Evolutionary conservation across 2,888 invertebrate species (phyloP).

Genomic region (Pammene aurita): DNA sequence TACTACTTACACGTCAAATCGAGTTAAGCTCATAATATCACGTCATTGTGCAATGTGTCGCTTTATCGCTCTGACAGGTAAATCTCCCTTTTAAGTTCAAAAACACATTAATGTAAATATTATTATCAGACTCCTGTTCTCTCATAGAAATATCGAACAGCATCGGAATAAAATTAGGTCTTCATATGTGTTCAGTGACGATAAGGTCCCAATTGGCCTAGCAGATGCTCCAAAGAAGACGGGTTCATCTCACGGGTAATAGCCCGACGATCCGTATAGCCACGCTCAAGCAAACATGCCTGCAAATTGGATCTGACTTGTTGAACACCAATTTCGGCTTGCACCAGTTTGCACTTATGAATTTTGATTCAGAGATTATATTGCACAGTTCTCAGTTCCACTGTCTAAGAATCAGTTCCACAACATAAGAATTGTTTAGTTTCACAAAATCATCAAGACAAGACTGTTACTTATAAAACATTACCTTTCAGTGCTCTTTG

Average conservation of each 20-base stretch:
- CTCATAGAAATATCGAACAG: background rate
- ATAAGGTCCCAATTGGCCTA: background rate
- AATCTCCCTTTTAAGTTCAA: too few species aligned
- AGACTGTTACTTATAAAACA: too few species aligned
- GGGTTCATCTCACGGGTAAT: background rate
- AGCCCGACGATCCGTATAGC: background rate
- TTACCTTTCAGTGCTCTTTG: background rate
- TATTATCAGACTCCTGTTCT: background rate
- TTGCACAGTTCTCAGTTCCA: background rate
- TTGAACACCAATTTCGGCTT: background rate
- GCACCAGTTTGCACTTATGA: background rate
- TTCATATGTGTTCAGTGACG: background rate
- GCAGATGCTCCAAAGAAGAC: background rate
- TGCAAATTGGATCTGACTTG: background rate
- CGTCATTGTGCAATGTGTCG: too few species aligned
- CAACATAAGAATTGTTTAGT: too few species aligned
- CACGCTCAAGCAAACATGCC: background rate
- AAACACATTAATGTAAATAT: too few species aligned
- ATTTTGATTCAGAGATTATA: background rate
- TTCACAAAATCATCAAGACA: background rate
- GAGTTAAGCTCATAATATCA: too few species aligned
- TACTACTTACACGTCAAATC: too few species aligned
- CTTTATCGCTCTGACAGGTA: too few species aligned
- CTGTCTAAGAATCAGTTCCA: too few species aligned
- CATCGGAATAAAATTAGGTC: background rate